Base-by-base conservation (phyloP, 2,888 invertebrate genomes). In the Meandrusa payeni region DNA sequence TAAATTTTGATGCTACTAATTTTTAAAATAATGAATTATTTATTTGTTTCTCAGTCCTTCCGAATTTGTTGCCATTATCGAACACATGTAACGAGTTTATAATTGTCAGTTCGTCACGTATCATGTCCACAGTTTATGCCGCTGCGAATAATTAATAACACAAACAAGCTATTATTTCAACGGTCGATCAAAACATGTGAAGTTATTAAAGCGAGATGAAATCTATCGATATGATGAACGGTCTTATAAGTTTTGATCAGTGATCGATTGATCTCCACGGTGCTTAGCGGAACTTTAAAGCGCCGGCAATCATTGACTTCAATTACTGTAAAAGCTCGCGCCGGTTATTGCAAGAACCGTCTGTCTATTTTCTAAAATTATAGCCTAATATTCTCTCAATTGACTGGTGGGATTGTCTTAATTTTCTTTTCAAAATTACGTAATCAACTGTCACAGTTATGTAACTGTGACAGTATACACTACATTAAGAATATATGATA, bases 141-240 rank as follows among this genome's bases (percentile, higher is more conserved):
- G n/a, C n/a, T n/a, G n/a, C n/a, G 34, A 22, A 34, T 12, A 22
- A 34, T 34, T 19, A 34, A 24, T 24, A 46, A 51, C 29, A 15
- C 2, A 2, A 15, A 15, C 2, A 10, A 36, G 32, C 47, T 51
- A 54, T 59, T 54, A 57, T 54, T 55, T 50, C 41, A 46, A 47
- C 22, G 41, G 20, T n/a, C 22, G 48, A 58, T 55, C 54, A 55
- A 55, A 60, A 61, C 53, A 54, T 50, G 69, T 69, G 57, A 54
- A 66, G 61, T 57, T 60, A 62, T 66, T 64, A n/a, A 65, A 60
- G 55, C 54, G 53, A 60, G 67, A 68, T 69, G 54, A 60, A 55
- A 57, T 52, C 43, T 52, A 54, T 45, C 52, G 61, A 64, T 68
- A 65, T 49, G 47, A 60, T 57, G 52, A 51, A 50, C 50, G 51